Evolutionary conservation across 2,113 vertebrate genomes (phyloP).

Genomic region (Scytalopus superciliaris): DNA sequence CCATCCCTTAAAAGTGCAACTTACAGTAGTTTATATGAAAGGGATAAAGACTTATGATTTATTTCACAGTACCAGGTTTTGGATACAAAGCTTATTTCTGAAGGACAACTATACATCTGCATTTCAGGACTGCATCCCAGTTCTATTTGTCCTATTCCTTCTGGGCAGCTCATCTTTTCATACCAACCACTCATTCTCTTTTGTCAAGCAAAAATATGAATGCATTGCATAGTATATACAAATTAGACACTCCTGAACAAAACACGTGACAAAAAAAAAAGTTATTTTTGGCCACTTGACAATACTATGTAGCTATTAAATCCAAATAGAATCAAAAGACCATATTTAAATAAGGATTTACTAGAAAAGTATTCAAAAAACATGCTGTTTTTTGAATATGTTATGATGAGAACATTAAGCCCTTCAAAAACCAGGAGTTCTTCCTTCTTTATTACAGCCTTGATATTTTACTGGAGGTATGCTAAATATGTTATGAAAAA

Average conservation of each 20-base stretch:
- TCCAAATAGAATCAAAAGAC: background rate
- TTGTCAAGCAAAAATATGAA: background rate
- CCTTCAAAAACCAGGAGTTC: background rate
- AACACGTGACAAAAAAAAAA: background rate
- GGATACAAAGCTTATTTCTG: background rate
- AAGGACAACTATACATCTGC: background rate
- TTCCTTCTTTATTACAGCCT: background rate
- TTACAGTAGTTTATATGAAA: background rate
- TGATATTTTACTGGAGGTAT: background rate
- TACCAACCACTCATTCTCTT: background rate
- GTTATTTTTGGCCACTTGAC: background rate
- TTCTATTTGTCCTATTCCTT: background rate
- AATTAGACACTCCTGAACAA: background rate
- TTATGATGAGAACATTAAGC: background rate
- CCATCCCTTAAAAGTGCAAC: background rate
- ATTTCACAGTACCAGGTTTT: background rate
- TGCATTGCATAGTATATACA: background rate
- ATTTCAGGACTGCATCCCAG: background rate
- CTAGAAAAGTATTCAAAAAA: background rate
- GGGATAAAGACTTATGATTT: background rate
- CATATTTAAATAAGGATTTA: background rate
- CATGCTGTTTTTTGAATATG: too few species aligned
- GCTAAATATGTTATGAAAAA: background rate
- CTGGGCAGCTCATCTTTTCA: background rate
- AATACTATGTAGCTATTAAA: background rate